Conservation (phyloP, 1,140 invertebrate species). For the Pteromalus puparum region DNA sequence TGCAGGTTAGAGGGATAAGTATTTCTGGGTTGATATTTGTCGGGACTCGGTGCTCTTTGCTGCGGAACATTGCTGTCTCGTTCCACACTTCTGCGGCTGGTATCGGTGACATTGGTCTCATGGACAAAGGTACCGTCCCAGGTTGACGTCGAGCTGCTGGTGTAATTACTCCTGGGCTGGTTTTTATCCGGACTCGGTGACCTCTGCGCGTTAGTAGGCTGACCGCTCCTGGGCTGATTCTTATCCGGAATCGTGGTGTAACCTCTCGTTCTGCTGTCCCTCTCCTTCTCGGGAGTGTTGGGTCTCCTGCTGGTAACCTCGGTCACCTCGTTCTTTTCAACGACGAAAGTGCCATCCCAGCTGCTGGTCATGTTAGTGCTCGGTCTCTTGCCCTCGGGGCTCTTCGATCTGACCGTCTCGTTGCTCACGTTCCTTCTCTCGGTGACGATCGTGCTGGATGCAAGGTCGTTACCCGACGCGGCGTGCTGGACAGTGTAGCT, state of each 20-base stretch:
- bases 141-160: slow-evolving; percentile 51
- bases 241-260: slow-evolving; percentile 26
- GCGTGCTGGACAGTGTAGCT: slow-evolving; percentile 69
- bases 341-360: slow-evolving; percentile 56
- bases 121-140: slow-evolving; percentile 64
- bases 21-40: no score
- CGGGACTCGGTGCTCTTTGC: background rate
- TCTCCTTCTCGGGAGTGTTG: slow-evolving; percentile 49
- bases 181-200: background rate
- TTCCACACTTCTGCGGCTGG: background rate
- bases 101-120: slow-evolving; percentile 41
- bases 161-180: background rate
- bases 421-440: slow-evolving; percentile 42
- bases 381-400: slow-evolving; percentile 5
- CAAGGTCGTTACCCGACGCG: slow-evolving; percentile 56
- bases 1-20: no score
- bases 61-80: background rate
- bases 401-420: slow-evolving; percentile 8
- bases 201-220: no score
- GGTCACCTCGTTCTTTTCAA: slow-evolving; percentile 35
- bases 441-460: background rate
- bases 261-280: background rate
- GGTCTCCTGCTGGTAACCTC: slow-evolving; percentile 21
- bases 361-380: background rate
- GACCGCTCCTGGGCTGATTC: no score